Evolutionary conservation across 2,888 invertebrate species (phyloP), one percentile per base, ranked within the genome.

Genomic region (Andricus curvator): DNA sequence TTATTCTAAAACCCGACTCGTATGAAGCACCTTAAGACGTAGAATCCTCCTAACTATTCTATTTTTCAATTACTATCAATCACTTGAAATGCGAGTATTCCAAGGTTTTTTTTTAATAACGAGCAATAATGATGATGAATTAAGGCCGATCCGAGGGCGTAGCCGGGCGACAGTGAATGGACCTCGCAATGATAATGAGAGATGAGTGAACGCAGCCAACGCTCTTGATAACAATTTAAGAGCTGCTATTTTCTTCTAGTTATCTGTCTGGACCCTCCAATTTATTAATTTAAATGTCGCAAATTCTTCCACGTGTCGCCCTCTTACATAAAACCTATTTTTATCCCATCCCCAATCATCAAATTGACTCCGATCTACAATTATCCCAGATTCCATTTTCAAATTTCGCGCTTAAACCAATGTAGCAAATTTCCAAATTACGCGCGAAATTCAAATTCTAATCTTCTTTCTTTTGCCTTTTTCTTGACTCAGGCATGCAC

Each of bases 161-260:
- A 70, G 51, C 56, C 51, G 51, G 25, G 33, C 29, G 70, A 15
- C 44, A n/a, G 33, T 51, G 20, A 25, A 44, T 51, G 70, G 29
- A 20, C 51, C 51, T 70, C 70, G n/a, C 22, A 22, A 2, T 60
- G 22, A 60, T 29, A 70, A 2, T 37, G 37, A 67, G 41, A 41
- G 25, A 48, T 20, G 25, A 20, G 17, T 20, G 25, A 70, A 70
- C 51, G 20, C 25, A 70, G 48, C 70, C 70, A 20, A 70, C 70
- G 70, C 51, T 56, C 29, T n/a, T 33, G 70, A 70, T 70, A 70
- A 70, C 9, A 70, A 51, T 11, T 70, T 70, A 48, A 70, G 33
- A 70, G 51, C 51, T 70, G 51, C 51, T 70, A 70, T 70, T 70
- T 70, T 48, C 48, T n/a, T 56, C 70, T 51, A 51, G 15, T 70